Base-by-base conservation (phyloP, 1,140 invertebrate genomes). In the Coelopa frigida region DNA sequence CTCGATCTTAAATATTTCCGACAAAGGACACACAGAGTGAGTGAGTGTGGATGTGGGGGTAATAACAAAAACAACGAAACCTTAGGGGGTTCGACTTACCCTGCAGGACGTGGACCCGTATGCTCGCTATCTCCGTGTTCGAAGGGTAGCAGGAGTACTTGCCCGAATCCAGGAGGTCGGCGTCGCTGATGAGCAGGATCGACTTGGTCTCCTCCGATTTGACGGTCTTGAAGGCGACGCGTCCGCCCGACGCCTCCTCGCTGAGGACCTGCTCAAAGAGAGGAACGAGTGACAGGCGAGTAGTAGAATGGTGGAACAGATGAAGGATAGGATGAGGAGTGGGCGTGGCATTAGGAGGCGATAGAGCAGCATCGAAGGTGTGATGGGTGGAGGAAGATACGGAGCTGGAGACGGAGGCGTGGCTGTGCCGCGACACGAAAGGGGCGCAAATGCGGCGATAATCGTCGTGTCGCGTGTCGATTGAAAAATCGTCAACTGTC, bases 121-220 rank as follows among this genome's bases (percentile, higher is more conserved):
- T 73, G 51, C 70, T 73, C 50, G 75, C 72, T 40, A 74, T 72
- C 43, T 75, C 73, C 18, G 76, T 75, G 48, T 76, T 74, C 37
- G 70, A 68, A 51, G 74, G 73, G 51, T 70, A 64, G 52, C 72
- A 75, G 5, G 69, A 72, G 58, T 75, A 75, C 54, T 71, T 71
- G 35, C 73, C 74, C 1, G 73, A 73, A 51, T 75, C 72, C 40
- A 61, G 53, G 41, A 68, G 47, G 54, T 70, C 67, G 40, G 69
- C 67, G 54, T 63, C 59, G 53, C 67, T 61, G 46, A 71, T 69
- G 49, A 71, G 63, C 42, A 71, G 39, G 46, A 62, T 68, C 42
- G 68, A 70, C 58, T 70, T 71, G 26, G 68, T 68, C 52, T 67
- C 59, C 46, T 70, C 69, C 21, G 63, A 66, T 56, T 68, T 70